Evolutionary conservation across 2,888 invertebrate genomes (phyloP), one percentile per base, ranked within the genome.

Genomic region (Amphipoea lucens): DNA sequence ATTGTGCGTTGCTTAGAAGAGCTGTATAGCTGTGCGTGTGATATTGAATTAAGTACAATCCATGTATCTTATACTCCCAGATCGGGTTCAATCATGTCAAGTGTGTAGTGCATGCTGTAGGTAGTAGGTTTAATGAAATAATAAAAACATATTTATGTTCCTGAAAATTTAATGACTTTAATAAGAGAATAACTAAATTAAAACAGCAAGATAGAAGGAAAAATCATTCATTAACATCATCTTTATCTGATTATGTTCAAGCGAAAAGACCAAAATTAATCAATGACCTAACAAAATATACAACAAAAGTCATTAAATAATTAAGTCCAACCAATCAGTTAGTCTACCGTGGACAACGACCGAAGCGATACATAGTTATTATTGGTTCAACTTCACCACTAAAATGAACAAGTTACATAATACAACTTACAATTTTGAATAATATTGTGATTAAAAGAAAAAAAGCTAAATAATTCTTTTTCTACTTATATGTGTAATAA

Each of bases 201-300:
- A 97, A 96, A 97, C 96, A 97, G 97, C 96, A 96, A 96, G 95
- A 96, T 96, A 95, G 94, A 96, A 96, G 95, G 95, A 96, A 96
- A 80, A 96, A 95, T 93, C 92, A 95, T 95, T 95, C 94, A 96
- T 95, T 95, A 96, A 96, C 95, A 96, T 95, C 94, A 95, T 96
- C 94, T 96, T 95, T 92, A 94, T 95, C 94, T 93, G 95, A 96
- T 96, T 96, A 96, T 93, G 93, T 94, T 94, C 91, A 92, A 97
- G 95, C 95, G 93, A 95, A 94, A 95, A 92, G 96, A 96, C 95
- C 94, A 95, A 96, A 96, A 97, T 96, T 96, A 97, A 96, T 96
- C 95, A 97, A 97, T 96, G 97, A 97, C 97, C 96, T 96, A 97
- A 97, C 97, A 97, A 97, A 96, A 97, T 97, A 97, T 97, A 97